Percentiles rank a stretch among this genome's conserved stretches.
phyloP scores from a whole-genome alignment of 2,113 vertebrate genomes.

The Lontra canadensis region DNA sequence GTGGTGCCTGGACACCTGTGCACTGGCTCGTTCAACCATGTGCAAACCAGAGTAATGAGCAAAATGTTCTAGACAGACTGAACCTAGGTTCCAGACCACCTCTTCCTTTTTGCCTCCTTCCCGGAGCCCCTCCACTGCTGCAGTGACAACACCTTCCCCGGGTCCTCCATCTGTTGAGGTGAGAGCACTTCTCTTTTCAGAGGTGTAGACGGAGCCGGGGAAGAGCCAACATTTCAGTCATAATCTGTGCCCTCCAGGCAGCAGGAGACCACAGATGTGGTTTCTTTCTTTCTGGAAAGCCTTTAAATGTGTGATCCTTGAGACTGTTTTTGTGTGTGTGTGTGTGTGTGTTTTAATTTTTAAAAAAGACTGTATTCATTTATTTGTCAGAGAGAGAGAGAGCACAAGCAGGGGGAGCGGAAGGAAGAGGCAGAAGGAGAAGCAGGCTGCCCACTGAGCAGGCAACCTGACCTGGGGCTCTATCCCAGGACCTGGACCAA shows the following conservation, averaged over 20 bases:
- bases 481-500: neutral
- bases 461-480: too few relatives aligned
- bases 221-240: neutral
- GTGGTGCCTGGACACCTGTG: neutral
- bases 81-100: neutral
- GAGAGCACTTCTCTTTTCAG: neutral
- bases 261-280: neutral
- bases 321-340: neutral
- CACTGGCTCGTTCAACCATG: neutral
- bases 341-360: too few relatives aligned
- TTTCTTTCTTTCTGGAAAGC: neutral
- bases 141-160: neutral
- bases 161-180: neutral
- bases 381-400: neutral
- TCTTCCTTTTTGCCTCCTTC: neutral
- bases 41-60: neutral
- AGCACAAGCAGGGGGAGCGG: neutral
- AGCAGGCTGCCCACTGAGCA: too few relatives aligned
- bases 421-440: neutral
- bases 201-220: neutral
- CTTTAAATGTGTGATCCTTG: neutral
- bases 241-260: neutral
- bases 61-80: neutral
- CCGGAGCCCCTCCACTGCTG: neutral
- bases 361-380: neutral